These are phyloP conservation scores for Brachyistius frenatus DNA, from an alignment of 2,113 vertebrate genomes.

Conservation along the genomic window DNA sequence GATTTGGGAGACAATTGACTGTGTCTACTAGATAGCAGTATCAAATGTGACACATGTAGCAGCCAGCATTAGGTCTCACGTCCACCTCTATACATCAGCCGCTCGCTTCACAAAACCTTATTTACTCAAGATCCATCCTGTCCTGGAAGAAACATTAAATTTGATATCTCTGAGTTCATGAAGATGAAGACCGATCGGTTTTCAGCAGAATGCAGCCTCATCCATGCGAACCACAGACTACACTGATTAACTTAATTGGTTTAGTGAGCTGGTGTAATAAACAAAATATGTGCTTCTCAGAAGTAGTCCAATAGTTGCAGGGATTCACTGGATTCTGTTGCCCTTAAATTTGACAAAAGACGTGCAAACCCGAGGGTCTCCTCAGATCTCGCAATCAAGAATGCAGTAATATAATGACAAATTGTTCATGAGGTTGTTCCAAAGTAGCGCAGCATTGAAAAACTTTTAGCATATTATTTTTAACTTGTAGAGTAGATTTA, in stretches of 20 bases:
- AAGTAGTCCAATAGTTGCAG: slow-evolving; percentile 22
- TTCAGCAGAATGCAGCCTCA: slow-evolving; percentile 23
- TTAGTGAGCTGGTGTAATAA: slow-evolving; percentile 38
- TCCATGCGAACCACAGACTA: slow-evolving; percentile 28
- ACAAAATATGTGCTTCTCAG: slow-evolving; percentile 15
- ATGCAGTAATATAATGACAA: not conserved
- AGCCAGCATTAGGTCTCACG: slow-evolving; percentile 75
- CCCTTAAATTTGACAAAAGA: slow-evolving; percentile 14
- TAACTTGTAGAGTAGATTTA: not conserved
- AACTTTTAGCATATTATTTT: slow-evolving; percentile 4
- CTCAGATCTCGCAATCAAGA: slow-evolving; percentile 2
- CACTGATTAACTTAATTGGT: slow-evolving; percentile 43
- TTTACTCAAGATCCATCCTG: slow-evolving; percentile 63
- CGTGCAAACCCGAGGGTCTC: not conserved
- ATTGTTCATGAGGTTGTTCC: not conserved
- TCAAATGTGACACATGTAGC: slow-evolving; percentile 83
- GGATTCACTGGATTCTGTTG: slow-evolving; percentile 17
- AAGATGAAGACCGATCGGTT: slow-evolving; percentile 52
- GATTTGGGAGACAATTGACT: slow-evolving; percentile 75
- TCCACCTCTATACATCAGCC: slow-evolving; percentile 78
- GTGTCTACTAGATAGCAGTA: slow-evolving; percentile 63
- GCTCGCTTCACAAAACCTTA: slow-evolving; percentile 57
- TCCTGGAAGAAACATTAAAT: slow-evolving; percentile 51
- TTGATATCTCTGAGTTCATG: slow-evolving; percentile 62
- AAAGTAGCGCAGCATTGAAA: not conserved